A percentile compares a stretch with the other conserved stretches of the same genome.
These are phyloP conservation scores for Polyommatus icarus DNA, from an alignment of 2,888 invertebrate genomes.

Conservation along the genomic window DNA sequence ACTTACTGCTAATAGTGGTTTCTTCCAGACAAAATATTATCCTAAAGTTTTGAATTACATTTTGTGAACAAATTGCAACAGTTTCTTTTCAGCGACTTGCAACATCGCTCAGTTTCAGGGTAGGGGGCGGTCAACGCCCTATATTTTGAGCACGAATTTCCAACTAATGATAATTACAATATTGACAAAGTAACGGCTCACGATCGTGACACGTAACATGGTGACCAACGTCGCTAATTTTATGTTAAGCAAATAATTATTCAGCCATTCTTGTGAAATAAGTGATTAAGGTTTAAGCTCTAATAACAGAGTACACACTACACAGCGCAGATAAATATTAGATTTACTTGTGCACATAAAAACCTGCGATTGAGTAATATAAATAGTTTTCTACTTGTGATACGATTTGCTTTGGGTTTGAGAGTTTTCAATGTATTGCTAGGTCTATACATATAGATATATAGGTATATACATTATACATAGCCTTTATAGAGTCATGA, in stretches of 20 bases:
- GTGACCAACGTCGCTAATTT: constrained; percentile 25
- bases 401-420: background rate
- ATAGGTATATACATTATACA: no score
- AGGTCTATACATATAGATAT: no score
- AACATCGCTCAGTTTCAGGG: background rate
- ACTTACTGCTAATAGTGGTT: no score
- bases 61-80: no score
- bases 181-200: constrained; percentile 11
- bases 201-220: constrained; percentile 11
- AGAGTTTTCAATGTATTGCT: background rate
- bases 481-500: no score
- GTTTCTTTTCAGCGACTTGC: background rate
- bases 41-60: no score
- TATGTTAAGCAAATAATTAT: constrained; percentile 24
- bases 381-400: background rate
- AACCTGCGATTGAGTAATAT: constrained; percentile 17
- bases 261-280: constrained; percentile 28
- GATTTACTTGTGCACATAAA: background rate
- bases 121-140: background rate
- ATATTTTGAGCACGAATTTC: background rate
- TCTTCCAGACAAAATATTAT: no score
- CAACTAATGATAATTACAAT: background rate
- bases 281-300: constrained; percentile 29
- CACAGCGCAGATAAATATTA: constrained; percentile 17
- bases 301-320: constrained; percentile 28